Evolutionary conservation across 2,113 vertebrate species (phyloP).

Genomic region (Elephas maximus): DNA sequence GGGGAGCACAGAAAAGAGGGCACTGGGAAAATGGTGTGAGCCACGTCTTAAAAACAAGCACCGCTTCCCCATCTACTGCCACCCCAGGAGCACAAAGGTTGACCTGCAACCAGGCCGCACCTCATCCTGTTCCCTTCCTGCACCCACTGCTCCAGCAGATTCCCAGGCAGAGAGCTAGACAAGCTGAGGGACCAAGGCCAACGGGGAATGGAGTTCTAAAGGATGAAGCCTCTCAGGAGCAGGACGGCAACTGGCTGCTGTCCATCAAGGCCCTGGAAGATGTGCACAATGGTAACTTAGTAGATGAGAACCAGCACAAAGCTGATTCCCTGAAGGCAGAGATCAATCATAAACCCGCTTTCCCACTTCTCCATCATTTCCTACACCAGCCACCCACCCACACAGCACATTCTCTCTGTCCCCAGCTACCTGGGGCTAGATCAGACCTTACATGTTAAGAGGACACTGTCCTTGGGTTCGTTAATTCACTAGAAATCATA

Average conservation of each 20-base stretch:
- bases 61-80: neutral
- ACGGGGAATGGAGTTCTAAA: neutral
- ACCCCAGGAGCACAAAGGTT: neutral
- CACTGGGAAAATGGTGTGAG: neutral
- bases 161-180: neutral
- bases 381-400: no score
- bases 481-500: no score
- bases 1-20: neutral
- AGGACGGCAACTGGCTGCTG: neutral
- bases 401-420: no score
- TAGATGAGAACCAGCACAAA: no score
- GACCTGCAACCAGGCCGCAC: neutral
- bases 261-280: neutral
- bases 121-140: neutral
- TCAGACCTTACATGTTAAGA: no score
- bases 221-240: neutral
- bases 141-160: neutral
- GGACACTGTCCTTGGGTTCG: no score
- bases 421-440: no score
- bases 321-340: no score
- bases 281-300: no score
- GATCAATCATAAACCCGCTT: no score
- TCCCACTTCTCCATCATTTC: no score
- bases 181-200: neutral
- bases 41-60: neutral